Evolutionary conservation across 23 tunicate species (phyloP).

Genomic region (Corella eumyota): DNA sequence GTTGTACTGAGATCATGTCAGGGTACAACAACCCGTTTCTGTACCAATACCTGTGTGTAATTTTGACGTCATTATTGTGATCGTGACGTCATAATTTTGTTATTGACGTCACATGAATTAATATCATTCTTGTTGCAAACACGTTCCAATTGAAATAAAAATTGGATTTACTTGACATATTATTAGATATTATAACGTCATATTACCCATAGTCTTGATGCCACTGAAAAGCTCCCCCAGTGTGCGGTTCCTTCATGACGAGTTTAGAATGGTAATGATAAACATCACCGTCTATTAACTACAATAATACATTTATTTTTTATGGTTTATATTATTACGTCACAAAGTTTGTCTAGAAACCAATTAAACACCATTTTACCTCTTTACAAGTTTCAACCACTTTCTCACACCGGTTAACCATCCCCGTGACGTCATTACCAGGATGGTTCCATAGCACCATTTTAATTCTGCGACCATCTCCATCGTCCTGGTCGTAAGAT

Average conservation of each 20-base stretch:
- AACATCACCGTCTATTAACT: constrained; percentile 75
- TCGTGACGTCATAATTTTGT: too few relatives aligned
- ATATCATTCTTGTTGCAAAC: too few relatives aligned
- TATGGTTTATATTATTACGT: too few relatives aligned
- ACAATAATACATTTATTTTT: constrained; percentile 4
- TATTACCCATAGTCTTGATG: constrained; percentile 92
- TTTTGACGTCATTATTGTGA: too few relatives aligned
- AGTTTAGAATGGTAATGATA: constrained; percentile 82
- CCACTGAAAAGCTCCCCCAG: constrained; percentile 95
- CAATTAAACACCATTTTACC: constrained; percentile 17
- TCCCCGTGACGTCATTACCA: constrained; percentile 71
- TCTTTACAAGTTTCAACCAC: constrained; percentile 65
- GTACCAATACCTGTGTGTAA: constrained; percentile 72
- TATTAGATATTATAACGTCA: background rate
- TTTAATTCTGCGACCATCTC: constrained; percentile 29
- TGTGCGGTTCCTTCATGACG: constrained; percentile 59
- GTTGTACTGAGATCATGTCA: constrained; percentile 62
- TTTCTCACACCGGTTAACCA: constrained; percentile 66
- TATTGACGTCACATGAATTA: too few relatives aligned
- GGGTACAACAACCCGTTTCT: constrained; percentile 72
- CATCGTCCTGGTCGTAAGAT: constrained; percentile 55
- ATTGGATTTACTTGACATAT: too few relatives aligned
- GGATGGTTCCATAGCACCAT: constrained; percentile 87
- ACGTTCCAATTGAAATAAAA: too few relatives aligned
- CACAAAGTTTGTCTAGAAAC: too few relatives aligned